A percentile compares a stretch with the other conserved stretches of the same genome.
Conservation (phyloP, 2,113 vertebrate genomes). For the Pelusios castaneus region DNA sequence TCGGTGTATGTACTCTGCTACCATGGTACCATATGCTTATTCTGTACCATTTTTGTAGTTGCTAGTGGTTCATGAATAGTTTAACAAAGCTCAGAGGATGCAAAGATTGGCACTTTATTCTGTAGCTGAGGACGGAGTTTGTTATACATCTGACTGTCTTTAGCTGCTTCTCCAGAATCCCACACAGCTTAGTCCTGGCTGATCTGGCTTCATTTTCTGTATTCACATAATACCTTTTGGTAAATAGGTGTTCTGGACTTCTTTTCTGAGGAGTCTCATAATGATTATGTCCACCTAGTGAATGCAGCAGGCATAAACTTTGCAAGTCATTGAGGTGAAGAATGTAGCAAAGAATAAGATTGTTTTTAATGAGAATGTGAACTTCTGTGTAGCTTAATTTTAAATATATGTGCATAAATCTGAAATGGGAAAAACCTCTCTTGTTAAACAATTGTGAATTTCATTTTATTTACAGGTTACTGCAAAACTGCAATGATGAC, state of each 20-base stretch:
- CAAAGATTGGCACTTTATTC: neutral
- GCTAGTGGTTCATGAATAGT: neutral
- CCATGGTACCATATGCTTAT: neutral
- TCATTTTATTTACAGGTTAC: constrained; percentile 78
- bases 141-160: neutral
- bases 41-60: neutral
- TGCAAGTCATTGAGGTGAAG: neutral
- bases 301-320: neutral
- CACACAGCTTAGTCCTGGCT: neutral
- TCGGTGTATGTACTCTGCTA: neutral
- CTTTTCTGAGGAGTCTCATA: neutral
- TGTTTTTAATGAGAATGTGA: neutral
- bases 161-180: neutral
- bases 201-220: neutral
- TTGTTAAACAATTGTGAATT: constrained; percentile 10
- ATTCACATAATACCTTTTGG: neutral
- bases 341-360: neutral
- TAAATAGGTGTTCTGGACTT: neutral
- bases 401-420: neutral
- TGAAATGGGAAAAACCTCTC: neutral
- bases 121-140: neutral
- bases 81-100: neutral
- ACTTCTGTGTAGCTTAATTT: neutral
- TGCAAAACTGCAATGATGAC: constrained; percentile 88
- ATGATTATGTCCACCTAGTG: neutral